Base-by-base conservation (phyloP, 2,888 invertebrate genomes). In the Tortrix viridana region DNA sequence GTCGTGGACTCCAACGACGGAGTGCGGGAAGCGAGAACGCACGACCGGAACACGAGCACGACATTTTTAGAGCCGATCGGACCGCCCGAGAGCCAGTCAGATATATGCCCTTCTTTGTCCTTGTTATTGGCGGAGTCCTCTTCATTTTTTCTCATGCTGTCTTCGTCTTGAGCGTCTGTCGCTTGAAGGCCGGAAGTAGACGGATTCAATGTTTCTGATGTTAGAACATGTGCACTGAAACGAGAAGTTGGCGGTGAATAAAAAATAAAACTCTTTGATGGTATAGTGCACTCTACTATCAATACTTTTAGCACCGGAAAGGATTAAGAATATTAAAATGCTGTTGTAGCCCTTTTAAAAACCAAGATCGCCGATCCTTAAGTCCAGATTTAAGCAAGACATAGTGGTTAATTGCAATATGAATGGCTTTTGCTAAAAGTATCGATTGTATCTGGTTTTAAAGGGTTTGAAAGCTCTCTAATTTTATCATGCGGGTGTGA, bases 21-120 rank as follows among this genome's bases (percentile, higher is more conserved):
- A 1, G 88, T 85, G 19, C 83, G 71, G 1, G 81, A 76, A 0
- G 94, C 94, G 67, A 95, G 84, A 48, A 94, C 94, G 69, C 94
- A 93, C 73, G 95, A 95, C 72, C 95, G 90, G 84, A 96, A 96
- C 52, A 95, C 92, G 58, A 96, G 88, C 52, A 95, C 93, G 3
- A 95, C 93, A 59, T 93, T 94, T 62, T 94, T 94, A 1, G 94
- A 93, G 19, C 95, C 95, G 69, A 94, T 73, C 26, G 88, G 90
- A 18, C 94, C 94, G 59, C 94, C 94, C 37, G 93, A 91, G 59
- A 94, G 80, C 94, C 94, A 94, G 74, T 91, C 92, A 9, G 86
- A 69, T 41, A 90, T 60, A 60, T 83, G 84, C 2, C 83, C 88
- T 23, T 88, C 87, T 52, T 79, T 80, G 55, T 85, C 82, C 43